Evolutionary conservation across 2,113 vertebrate species (phyloP).

Genomic region (Colinus virginianus): DNA sequence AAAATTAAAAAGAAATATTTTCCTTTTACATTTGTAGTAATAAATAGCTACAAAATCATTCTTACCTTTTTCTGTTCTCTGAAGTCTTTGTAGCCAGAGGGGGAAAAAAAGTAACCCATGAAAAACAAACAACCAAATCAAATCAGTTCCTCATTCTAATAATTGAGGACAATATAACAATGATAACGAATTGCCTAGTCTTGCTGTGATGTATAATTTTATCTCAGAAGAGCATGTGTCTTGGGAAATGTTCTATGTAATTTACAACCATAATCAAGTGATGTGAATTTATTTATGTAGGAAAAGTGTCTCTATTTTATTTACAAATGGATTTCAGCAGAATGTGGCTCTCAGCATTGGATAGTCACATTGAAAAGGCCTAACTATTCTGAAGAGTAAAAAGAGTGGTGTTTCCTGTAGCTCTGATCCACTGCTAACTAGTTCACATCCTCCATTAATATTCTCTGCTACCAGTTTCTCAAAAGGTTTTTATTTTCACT

Average conservation of each 20-base stretch:
- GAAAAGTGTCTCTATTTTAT: slow-evolving; percentile 28
- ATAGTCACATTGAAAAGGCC: neutral
- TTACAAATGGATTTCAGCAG: slow-evolving; percentile 40
- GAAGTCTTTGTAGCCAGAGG: neutral
- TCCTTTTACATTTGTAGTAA: neutral
- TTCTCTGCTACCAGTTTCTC: neutral
- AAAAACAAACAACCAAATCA: neutral
- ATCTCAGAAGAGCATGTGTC: neutral
- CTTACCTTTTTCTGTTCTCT: neutral
- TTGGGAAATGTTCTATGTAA: slow-evolving; percentile 32
- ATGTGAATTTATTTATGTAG: slow-evolving; percentile 34
- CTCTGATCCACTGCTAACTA: neutral
- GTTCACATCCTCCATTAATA: neutral
- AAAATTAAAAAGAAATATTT: slow-evolving; percentile 8
- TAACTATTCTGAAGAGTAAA: neutral
- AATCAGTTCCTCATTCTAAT: neutral
- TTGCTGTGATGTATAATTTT: slow-evolving; percentile 33
- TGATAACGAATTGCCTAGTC: neutral
- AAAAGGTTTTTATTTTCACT: neutral
- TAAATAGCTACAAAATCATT: neutral
- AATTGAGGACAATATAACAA: neutral
- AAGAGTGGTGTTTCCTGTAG: neutral
- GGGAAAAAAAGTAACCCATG: neutral
- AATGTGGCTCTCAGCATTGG: neutral
- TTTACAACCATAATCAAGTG: slow-evolving; percentile 21